Evolutionary conservation across 30 jellyfish, hydroid and myxozoan species (phyloP), one percentile per base, ranked within the genome.

Genomic region (Rhopilema esculentum): DNA sequence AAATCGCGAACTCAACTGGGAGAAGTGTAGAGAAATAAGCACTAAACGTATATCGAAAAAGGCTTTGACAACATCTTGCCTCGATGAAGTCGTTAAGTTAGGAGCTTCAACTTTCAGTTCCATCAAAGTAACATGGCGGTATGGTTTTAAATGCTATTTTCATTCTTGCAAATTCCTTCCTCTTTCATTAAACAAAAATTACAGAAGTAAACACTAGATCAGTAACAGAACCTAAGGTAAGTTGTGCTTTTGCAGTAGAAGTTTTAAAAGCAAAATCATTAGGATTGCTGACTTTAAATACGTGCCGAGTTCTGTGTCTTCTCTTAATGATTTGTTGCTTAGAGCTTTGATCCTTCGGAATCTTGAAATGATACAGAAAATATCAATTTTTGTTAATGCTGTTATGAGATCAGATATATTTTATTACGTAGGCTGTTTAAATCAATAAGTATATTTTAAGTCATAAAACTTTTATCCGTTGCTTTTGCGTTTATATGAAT

Each of bases 51-150:
- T n/a, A 25, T 71, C 9, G 64, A 71, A 27, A 26, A 9, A 1
- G 26, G 49, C 65, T 29, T 71, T 16, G 4, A 71, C 6, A 31
- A 28, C 49, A 71, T 9, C 24, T 29, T 71, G 15, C 52, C 17
- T 71, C 66, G 82, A 71, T 71, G 82, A 25, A 71, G 66, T 30
- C 66, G 2, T 26, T 22, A 16, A 30, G 26, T 8, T 25, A 16
- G 40, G 29, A 71, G 66, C 18, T 65, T 71, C 27, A 27, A 27
- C 51, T 68, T 71, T 65, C 31, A 17, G 49, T 18, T 29, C 21
- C 82, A 71, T 71, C 23, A 1, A 8, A 40, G 6, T 19, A 25
- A 25, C 29, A 71, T 71, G 82, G 82, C 82, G 82, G 82, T 71
- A 71, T 8, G 82, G 2, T 17, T 22, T 67, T 67, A 4, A 7